Percentiles rank a stretch among this genome's conserved stretches.
Conservation (phyloP, 2,888 invertebrate species). For the Leistus spinibarbis region DNA sequence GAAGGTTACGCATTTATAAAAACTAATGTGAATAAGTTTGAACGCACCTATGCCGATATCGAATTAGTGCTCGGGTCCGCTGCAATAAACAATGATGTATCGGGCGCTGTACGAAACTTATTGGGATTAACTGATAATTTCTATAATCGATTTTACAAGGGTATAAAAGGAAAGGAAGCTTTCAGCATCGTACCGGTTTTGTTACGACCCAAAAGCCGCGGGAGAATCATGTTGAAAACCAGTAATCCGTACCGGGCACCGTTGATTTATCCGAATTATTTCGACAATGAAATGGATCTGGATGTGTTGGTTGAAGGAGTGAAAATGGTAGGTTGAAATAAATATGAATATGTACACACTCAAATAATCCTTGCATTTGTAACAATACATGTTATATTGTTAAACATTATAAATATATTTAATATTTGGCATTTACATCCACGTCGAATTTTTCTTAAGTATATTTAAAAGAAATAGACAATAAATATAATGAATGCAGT, state of each 20-base stretch:
- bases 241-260: constrained; percentile 78
- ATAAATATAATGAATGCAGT: too few relatives aligned
- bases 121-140: constrained; percentile 70
- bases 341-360: not conserved
- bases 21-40: constrained; percentile 62
- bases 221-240: constrained; percentile 72
- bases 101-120: constrained; percentile 70
- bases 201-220: constrained; percentile 75
- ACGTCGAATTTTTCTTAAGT: too few relatives aligned
- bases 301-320: constrained; percentile 75
- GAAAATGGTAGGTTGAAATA: constrained; percentile 63
- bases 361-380: too few relatives aligned
- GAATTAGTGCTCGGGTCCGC: constrained; percentile 83
- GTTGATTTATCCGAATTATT: constrained; percentile 81
- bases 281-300: constrained; percentile 72
- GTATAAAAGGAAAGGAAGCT: constrained; percentile 61
- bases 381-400: too few relatives aligned
- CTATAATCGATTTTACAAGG: constrained; percentile 62
- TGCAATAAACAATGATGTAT: constrained; percentile 73
- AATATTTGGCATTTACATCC: too few relatives aligned
- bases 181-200: constrained; percentile 77
- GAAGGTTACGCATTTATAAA: constrained; percentile 77
- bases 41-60: constrained; percentile 69
- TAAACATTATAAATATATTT: too few relatives aligned
- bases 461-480: too few relatives aligned